Percentiles rank a stretch among this genome's conserved stretches.
These are phyloP conservation scores for Rhinoderma darwinii DNA, from an alignment of 2,113 vertebrate species.

Conservation along the genomic window DNA sequence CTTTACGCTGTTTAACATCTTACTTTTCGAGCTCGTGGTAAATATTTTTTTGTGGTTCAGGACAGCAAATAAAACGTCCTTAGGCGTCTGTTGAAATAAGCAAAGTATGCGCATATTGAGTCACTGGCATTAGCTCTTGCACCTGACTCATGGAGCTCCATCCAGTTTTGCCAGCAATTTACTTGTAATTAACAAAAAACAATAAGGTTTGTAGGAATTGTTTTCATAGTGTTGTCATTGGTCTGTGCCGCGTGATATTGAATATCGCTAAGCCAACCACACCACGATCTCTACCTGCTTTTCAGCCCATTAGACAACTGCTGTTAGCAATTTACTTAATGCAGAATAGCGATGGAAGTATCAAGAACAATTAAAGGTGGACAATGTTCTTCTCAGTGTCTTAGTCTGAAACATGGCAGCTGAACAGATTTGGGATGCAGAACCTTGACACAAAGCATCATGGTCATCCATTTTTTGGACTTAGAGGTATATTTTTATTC, in stretches of 20 bases:
- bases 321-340: conserved; percentile 1
- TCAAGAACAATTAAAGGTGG: background rate
- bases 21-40: conserved; percentile 28
- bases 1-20: conserved; percentile 20
- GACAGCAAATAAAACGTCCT: conserved; percentile 20
- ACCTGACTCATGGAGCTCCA: conserved; percentile 6
- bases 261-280: background rate
- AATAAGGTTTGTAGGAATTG: conserved; percentile 7
- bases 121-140: background rate
- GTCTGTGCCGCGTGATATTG: background rate
- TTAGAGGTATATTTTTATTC: no score
- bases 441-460: no score
- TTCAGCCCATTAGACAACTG: background rate
- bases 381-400: background rate
- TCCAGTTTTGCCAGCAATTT: conserved; percentile 5
- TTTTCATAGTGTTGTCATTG: conserved; percentile 11
- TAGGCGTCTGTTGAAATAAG: background rate
- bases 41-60: background rate
- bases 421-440: background rate
- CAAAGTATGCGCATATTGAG: conserved; percentile 9
- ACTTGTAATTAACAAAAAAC: conserved; percentile 38
- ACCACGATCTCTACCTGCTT: background rate
- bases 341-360: background rate
- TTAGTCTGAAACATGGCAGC: background rate
- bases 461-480: no score